These are phyloP conservation scores for Diabrotica undecimpunctata DNA, from an alignment of 1,140 invertebrate species.

Conservation along the genomic window DNA sequence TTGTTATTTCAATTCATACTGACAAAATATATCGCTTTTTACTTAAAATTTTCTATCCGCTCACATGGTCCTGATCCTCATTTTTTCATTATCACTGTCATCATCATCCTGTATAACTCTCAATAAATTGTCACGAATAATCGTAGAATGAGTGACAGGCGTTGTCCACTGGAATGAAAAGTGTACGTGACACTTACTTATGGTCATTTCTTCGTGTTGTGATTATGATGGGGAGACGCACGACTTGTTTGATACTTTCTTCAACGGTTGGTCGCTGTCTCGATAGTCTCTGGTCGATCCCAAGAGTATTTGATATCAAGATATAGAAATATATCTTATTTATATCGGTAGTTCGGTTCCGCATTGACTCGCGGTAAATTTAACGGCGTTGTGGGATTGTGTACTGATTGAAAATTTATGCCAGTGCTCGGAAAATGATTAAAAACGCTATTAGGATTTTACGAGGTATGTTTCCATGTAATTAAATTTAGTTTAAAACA, in stretches of 20 bases:
- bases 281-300: background rate
- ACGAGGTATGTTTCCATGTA: background rate
- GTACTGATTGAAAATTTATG: background rate
- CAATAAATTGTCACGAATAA: no score
- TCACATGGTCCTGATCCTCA: no score
- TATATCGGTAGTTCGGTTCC: background rate
- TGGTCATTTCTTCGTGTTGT: background rate
- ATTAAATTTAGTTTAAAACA: no score
- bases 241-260: no score
- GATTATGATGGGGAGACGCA: background rate
- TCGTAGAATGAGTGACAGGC: no score
- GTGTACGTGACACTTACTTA: background rate
- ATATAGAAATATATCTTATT: background rate
- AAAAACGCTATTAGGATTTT: constrained; percentile 8
- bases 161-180: no score
- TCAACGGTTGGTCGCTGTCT: no score
- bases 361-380: background rate
- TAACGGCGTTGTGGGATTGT: background rate
- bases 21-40: no score
- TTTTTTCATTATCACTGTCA: no score
- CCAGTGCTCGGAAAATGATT: constrained; percentile 1
- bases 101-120: no score
- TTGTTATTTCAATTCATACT: no score
- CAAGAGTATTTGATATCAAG: constrained; percentile 2
- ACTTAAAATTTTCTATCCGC: no score